Percentiles rank a stretch among this genome's conserved stretches.
These are phyloP conservation scores for Macrocentrus cingulum DNA, from an alignment of 1,140 invertebrate species.

Conservation along the genomic window DNA sequence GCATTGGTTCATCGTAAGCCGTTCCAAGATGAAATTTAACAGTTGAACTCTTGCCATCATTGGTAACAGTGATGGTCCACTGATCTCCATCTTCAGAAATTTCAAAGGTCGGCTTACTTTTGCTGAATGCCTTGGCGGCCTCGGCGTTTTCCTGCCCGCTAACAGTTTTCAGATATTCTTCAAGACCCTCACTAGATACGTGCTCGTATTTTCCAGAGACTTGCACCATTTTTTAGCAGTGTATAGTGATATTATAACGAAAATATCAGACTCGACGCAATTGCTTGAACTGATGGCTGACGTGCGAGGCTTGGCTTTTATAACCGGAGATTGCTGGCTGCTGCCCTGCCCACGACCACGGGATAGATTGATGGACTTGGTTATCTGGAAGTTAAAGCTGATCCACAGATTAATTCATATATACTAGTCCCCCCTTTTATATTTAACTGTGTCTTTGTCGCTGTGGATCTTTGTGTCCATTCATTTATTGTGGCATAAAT, in stretches of 20 bases:
- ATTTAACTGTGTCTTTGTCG: slow-evolving; percentile 7
- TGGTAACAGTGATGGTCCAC: slow-evolving; percentile 43
- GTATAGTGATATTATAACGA: background rate
- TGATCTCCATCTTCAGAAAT: slow-evolving; percentile 38
- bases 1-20: slow-evolving; percentile 49
- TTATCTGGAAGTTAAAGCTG: slow-evolving; percentile 25
- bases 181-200: slow-evolving; percentile 47
- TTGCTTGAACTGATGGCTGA: slow-evolving; percentile 1
- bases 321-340: background rate
- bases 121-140: slow-evolving; percentile 33
- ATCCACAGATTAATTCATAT: slow-evolving; percentile 31
- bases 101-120: slow-evolving; percentile 44
- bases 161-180: slow-evolving; percentile 46
- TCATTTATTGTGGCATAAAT: slow-evolving; percentile 27
- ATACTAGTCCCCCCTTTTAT: background rate
- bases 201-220: slow-evolving; percentile 51
- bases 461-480: slow-evolving; percentile 1
- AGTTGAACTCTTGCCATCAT: slow-evolving; percentile 38
- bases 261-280: background rate
- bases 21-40: slow-evolving; percentile 47
- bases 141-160: slow-evolving; percentile 37
- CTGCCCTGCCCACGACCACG: slow-evolving; percentile 11
- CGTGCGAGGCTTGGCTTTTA: background rate
- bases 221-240: slow-evolving; percentile 40
- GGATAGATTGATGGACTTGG: slow-evolving; percentile 30